Base-by-base conservation (phyloP, 64 coral and sea anemone species). In the Montipora efflorescens region DNA sequence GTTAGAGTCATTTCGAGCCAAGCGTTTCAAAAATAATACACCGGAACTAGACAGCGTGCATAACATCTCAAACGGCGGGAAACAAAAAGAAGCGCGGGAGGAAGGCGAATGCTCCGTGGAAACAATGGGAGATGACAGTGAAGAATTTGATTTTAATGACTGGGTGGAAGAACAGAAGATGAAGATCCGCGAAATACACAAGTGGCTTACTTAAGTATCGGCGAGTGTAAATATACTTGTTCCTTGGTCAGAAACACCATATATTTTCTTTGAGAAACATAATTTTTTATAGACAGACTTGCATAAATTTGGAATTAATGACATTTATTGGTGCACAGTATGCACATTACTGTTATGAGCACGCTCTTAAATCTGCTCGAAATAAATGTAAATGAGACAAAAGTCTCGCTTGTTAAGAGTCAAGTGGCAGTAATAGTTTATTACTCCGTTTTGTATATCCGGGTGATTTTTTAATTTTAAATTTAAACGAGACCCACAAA, bases 91-190 rank as follows among this genome's bases (percentile, higher is more conserved):
- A 73, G 69, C 2, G 0, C 19, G 5, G n/a, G 0, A 73, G 69
- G 69, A 7, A 21, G 69, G 69, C 0, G 69, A 73, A 73, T 20
- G 69, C 69, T 20, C 69, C 0, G n/a, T 73, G 69, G 69, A 73
- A 73, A 3, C 52, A 55, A 55, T 55, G 52, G 52, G 0, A 55
- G 69, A 73, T 73, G 69, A 19, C 69, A 73, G 69, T 73, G 69
- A 73, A 73, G 69, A 19, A 73, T 20, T 73, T 73, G 0, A 73
- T 73, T 73, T 73, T 73, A 0, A 73, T 73, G 69, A 73, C 69
- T 73, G 69, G 69, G 69, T 73, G 16, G 18, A 73, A 73, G 69
- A 73, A 73, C 69, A 73, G 22, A 73, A 73, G 69, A 73, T 55
- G 52, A 10, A 20, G 69, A 73, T 73, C 18, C 22, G 69, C n/a